Conservation (phyloP, 2,888 invertebrate genomes). For the Cactoblastis cactorum region DNA sequence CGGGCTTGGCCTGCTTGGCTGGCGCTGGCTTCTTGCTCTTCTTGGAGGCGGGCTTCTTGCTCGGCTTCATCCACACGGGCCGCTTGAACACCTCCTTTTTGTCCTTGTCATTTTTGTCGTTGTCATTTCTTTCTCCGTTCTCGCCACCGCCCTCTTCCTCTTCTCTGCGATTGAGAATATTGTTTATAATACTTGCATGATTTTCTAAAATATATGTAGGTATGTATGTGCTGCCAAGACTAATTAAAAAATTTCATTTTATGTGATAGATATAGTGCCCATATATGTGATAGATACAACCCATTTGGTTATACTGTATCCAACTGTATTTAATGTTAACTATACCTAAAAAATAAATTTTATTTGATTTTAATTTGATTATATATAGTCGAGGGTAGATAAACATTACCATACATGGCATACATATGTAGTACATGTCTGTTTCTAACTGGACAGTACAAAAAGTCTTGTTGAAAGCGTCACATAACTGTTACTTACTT, state of each 20-base stretch:
- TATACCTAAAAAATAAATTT: too few species aligned
- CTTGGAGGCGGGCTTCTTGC: conserved; percentile 77
- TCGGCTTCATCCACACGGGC: conserved; percentile 90
- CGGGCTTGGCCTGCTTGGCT: conserved; percentile 47
- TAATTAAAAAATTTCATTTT: too few species aligned
- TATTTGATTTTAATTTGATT: too few species aligned
- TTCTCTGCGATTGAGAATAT: conserved; percentile 51
- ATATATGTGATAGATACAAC: too few species aligned
- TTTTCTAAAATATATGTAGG: neutral
- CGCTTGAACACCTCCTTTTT: conserved; percentile 81
- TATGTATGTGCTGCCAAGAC: too few species aligned
- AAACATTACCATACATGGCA: too few species aligned
- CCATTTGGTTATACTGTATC: too few species aligned
- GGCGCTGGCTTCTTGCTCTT: conserved; percentile 78
- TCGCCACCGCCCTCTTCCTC: conserved; percentile 77
- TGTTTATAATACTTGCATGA: neutral
- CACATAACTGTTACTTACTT: conserved; percentile 62
- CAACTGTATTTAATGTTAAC: too few species aligned
- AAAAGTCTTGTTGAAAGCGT: neutral
- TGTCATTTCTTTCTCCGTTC: conserved; percentile 53
- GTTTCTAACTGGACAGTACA: too few species aligned
- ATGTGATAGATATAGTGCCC: too few species aligned
- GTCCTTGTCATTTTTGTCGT: conserved; percentile 68
- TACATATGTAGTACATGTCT: neutral
- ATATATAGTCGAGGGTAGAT: too few species aligned